These are phyloP conservation scores for Mayetiola destructor DNA, from an alignment of 2,888 invertebrate species.

Conservation along the genomic window DNA sequence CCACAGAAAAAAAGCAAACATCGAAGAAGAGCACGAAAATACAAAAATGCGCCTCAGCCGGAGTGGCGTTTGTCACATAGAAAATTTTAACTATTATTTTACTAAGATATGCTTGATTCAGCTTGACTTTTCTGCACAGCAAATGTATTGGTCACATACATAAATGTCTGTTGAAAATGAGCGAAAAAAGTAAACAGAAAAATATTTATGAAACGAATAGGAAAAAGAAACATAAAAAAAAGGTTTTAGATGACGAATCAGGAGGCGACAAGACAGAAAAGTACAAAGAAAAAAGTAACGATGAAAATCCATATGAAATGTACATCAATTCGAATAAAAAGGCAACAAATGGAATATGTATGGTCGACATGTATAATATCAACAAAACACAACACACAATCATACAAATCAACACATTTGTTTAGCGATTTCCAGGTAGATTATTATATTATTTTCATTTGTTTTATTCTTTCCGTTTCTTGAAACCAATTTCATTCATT, in stretches of 20 bases:
- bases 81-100: not conserved
- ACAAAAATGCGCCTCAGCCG: not conserved
- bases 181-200: not conserved
- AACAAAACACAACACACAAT: no score
- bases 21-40: not conserved
- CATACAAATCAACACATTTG: slow-evolving; percentile 12
- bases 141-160: not conserved
- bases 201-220: not conserved
- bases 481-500: no score
- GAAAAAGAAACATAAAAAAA: no score
- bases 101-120: not conserved
- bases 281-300: not conserved
- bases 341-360: not conserved
- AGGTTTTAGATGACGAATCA: no score
- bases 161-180: not conserved
- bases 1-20: not conserved
- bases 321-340: not conserved
- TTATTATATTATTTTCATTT: not conserved
- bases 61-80: slow-evolving; percentile 11
- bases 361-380: slow-evolving; percentile 1
- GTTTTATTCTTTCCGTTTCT: not conserved
- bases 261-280: not conserved
- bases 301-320: not conserved
- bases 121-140: not conserved
- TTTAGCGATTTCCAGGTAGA: slow-evolving; percentile 12